Evolutionary conservation across 2,113 vertebrate species (phyloP).

Genomic region (Ammodramus savannarum): DNA sequence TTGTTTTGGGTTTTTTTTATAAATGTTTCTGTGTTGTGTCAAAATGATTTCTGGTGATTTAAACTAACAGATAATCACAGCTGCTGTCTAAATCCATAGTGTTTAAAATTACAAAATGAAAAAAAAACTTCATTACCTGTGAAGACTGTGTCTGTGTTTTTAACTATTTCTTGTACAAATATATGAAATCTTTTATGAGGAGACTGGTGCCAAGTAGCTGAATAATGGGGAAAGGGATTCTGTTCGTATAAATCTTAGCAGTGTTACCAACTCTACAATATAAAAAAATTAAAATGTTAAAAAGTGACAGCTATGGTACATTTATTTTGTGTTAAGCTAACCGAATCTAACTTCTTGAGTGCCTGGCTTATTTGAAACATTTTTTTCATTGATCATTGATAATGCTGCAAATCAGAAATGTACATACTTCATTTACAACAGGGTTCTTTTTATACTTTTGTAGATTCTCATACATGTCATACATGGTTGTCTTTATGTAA

Average conservation of each 20-base stretch:
- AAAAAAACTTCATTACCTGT: conserved; percentile 98
- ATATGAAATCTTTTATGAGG: conserved; percentile 99
- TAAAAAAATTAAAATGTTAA: conserved; percentile 98
- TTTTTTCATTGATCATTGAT: conserved; percentile 95
- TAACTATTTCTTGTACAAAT: conserved; percentile 99
- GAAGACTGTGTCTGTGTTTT: conserved; percentile 99
- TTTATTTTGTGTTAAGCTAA: conserved; percentile 97
- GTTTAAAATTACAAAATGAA: conserved; percentile 97
- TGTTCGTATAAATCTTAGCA: conserved; percentile 99
- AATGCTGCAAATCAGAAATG: conserved; percentile 98
- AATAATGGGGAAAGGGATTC: conserved; percentile 93
- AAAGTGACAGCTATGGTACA: conserved; percentile 97
- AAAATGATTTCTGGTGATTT: conserved; percentile 99
- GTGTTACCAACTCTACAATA: conserved; percentile 98
- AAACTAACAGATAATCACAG: conserved; percentile 98
- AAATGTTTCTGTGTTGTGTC: conserved; percentile 99
- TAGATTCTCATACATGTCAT: conserved; percentile 95
- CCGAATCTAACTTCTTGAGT: conserved; percentile 97
- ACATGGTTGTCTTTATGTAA: conserved; percentile 98
- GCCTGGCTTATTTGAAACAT: conserved; percentile 92
- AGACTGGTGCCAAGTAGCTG: conserved; percentile 98
- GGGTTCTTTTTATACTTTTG: conserved; percentile 98
- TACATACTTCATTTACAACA: conserved; percentile 99
- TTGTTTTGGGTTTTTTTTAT: conserved; percentile 76
- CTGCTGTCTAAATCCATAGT: conserved; percentile 99